Conservation (phyloP, 2,888 invertebrate genomes). For the Rhaphigaster nebulosa region DNA sequence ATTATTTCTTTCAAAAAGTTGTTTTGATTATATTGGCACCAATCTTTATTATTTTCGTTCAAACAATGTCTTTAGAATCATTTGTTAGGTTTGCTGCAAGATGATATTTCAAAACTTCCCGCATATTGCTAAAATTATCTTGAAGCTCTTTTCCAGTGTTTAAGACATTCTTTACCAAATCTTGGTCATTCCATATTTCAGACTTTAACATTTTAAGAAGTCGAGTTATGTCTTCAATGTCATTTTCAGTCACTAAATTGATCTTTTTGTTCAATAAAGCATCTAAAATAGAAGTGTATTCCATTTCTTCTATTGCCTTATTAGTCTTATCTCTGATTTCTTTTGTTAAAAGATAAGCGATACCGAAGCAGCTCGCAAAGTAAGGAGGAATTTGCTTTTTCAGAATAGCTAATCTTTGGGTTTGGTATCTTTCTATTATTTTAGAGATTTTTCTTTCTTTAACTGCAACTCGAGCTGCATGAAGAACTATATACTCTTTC, state of each 20-base stretch:
- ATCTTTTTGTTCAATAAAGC: constrained; percentile 34
- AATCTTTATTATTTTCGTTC: background rate
- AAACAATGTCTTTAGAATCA: background rate
- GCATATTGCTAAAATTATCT: constrained; percentile 45
- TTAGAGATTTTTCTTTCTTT: background rate
- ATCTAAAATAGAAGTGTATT: constrained; percentile 28
- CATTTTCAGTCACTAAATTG: constrained; percentile 39
- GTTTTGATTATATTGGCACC: background rate
- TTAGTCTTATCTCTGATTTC: constrained; percentile 44
- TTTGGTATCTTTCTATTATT: background rate
- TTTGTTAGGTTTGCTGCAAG: background rate
- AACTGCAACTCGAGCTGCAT: constrained; percentile 37
- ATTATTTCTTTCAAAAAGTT: background rate
- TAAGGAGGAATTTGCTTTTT: constrained; percentile 53
- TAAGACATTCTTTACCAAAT: background rate
- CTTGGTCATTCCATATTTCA: background rate
- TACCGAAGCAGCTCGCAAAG: constrained; percentile 53
- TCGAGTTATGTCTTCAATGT: constrained; percentile 4
- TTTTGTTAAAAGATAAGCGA: constrained; percentile 42
- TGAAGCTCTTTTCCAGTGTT: constrained; percentile 48
- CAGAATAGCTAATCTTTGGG: constrained; percentile 7
- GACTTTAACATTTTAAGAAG: constrained; percentile 43
- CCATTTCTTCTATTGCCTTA: constrained; percentile 28
- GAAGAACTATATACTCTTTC: constrained; percentile 13
- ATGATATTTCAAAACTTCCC: constrained; percentile 49